These are phyloP conservation scores for Eupelmus urozonus DNA, from an alignment of 2,888 invertebrate species.

Conservation along the genomic window DNA sequence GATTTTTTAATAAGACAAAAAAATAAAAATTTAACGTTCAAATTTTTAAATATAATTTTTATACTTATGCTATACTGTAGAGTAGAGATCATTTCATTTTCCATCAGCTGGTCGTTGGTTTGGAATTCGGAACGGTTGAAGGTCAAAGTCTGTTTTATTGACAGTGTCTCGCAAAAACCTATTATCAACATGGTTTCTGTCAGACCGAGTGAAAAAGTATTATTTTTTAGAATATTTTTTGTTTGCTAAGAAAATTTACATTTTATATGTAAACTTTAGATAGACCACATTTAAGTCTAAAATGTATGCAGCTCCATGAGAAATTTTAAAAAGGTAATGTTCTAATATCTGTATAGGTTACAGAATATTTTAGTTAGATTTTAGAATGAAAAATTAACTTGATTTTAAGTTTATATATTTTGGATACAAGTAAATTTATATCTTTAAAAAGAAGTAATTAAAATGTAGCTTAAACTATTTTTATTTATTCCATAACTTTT, in stretches of 20 bases:
- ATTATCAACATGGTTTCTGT: conserved; percentile 63
- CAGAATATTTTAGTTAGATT: too few relatives aligned
- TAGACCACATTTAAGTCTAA: conserved; percentile 25
- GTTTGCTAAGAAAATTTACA: conserved; percentile 27
- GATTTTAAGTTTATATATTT: too few relatives aligned
- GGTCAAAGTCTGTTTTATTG: conserved; percentile 51
- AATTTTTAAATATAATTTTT: too few relatives aligned
- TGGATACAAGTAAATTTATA: too few relatives aligned
- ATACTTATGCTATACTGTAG: not conserved
- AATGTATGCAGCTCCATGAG: conserved; percentile 30
- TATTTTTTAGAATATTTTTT: conserved; percentile 35
- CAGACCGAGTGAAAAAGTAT: conserved; percentile 54
- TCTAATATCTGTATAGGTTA: conserved; percentile 6
- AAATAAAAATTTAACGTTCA: too few relatives aligned
- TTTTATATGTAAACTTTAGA: conserved; percentile 40
- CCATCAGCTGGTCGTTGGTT: not conserved
- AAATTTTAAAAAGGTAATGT: conserved; percentile 37
- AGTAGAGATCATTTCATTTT: conserved; percentile 17
- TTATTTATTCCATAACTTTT: not conserved
- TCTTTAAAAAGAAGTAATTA: too few relatives aligned
- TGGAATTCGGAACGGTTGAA: not conserved
- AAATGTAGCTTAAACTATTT: too few relatives aligned
- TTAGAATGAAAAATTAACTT: too few relatives aligned
- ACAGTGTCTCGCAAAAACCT: conserved; percentile 24
- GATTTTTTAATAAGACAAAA: too few relatives aligned